Percentiles rank a stretch among this genome's conserved stretches.
Evolutionary conservation across 1,140 invertebrate species (phyloP).

Genomic region (Chironomus striatipennis): DNA sequence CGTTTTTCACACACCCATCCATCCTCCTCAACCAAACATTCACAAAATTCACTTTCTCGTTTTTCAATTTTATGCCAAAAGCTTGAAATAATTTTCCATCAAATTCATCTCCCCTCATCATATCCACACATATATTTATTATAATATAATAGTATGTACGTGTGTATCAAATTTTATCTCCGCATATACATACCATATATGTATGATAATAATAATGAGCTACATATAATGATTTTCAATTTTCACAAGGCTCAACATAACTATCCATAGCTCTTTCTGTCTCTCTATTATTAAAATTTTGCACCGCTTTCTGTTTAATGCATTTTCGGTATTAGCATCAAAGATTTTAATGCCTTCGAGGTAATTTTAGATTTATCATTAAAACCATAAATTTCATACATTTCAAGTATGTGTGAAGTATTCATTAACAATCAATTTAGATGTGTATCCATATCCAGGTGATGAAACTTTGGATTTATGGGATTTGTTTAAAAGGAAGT

Average conservation of each 20-base stretch:
- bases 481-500: no score
- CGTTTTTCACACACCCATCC: background rate
- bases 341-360: slow-evolving; percentile 6
- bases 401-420: slow-evolving; percentile 3
- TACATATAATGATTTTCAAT: background rate
- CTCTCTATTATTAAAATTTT: background rate
- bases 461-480: no score
- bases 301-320: background rate
- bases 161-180: background rate
- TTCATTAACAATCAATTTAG: slow-evolving; percentile 9
- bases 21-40: no score
- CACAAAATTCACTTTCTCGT: no score
- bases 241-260: background rate
- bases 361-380: slow-evolving; percentile 14
- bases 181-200: background rate
- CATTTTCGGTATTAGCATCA: background rate
- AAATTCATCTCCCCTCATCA: background rate
- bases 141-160: no score
- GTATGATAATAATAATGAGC: background rate
- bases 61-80: no score
- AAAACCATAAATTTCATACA: background rate
- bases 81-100: background rate
- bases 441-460: no score
- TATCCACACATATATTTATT: background rate
- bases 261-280: background rate